These are phyloP conservation scores for Reticulitermes speratus DNA, from an alignment of 1,140 invertebrate genomes.

Conservation along the genomic window DNA sequence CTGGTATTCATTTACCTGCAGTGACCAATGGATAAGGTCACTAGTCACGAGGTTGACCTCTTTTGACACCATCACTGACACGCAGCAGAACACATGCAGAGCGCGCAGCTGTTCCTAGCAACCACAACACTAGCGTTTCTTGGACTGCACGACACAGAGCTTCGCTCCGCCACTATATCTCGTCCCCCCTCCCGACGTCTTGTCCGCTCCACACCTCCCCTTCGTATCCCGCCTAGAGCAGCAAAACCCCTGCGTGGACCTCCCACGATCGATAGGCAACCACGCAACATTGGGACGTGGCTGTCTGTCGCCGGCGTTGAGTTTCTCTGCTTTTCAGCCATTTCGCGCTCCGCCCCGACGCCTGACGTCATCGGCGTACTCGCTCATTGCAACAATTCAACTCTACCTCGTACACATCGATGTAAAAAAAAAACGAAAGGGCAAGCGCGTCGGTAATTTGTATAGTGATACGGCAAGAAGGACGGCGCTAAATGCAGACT, in stretches of 20 bases:
- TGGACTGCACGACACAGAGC: not conserved
- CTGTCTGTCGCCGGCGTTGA: not conserved
- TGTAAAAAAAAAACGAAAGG: not conserved
- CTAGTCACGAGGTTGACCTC: not conserved
- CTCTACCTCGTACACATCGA: not conserved
- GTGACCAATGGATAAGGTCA: not conserved
- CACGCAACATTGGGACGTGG: not conserved
- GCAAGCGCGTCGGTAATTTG: not conserved
- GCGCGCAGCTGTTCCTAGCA: not conserved
- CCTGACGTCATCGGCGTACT: conserved; percentile 11
- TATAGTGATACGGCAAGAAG: no score
- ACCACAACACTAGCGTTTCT: not conserved
- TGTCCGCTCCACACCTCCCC: not conserved
- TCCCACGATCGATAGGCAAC: conserved; percentile 6
- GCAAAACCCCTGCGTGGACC: not conserved
- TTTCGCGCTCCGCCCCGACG: conserved; percentile 8
- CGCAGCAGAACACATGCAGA: not conserved
- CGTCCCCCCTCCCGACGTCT: not conserved
- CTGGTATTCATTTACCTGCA: conserved; percentile 10
- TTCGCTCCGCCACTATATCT: not conserved
- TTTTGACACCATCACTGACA: not conserved
- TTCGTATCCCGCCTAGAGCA: not conserved
- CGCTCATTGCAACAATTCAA: not conserved
- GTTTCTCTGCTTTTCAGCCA: not conserved
- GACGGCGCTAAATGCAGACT: no score